These are phyloP conservation scores for Drosophila paucipuncta DNA, from an alignment of 2,888 invertebrate genomes.

Conservation along the genomic window DNA sequence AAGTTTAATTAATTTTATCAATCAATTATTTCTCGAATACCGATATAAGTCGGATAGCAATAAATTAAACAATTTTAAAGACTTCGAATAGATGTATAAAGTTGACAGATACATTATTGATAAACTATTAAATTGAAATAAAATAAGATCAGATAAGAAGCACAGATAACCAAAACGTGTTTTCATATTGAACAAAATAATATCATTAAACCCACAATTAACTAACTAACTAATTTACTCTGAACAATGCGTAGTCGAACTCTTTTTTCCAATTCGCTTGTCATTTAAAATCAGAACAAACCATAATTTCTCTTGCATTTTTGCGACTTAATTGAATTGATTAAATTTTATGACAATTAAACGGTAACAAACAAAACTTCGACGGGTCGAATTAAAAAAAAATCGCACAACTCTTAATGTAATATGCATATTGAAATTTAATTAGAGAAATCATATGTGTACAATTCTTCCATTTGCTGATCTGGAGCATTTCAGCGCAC, in stretches of 20 bases:
- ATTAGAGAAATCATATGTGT: conserved; percentile 17
- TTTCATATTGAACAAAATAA: neutral
- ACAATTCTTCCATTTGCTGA: neutral
- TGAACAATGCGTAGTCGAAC: neutral
- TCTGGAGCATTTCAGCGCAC: neutral
- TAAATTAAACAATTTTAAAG: no score
- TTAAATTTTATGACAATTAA: conserved; percentile 63
- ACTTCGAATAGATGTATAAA: no score
- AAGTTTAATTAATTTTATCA: no score
- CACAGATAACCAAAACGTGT: neutral
- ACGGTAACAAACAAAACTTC: conserved; percentile 23
- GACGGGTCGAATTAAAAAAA: neutral
- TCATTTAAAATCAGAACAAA: neutral
- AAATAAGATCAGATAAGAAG: neutral
- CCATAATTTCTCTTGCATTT: conserved; percentile 12
- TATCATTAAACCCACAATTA: neutral
- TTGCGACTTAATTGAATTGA: conserved; percentile 69
- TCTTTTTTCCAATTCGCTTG: neutral
- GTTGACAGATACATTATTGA: neutral
- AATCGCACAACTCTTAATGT: neutral
- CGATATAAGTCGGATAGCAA: no score
- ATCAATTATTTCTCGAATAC: no score
- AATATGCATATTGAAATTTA: conserved; percentile 28
- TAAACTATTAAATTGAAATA: neutral
- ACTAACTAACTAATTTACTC: neutral